Evolutionary conservation across 2,113 vertebrate species (phyloP).

Genomic region (Anhinga anhinga): DNA sequence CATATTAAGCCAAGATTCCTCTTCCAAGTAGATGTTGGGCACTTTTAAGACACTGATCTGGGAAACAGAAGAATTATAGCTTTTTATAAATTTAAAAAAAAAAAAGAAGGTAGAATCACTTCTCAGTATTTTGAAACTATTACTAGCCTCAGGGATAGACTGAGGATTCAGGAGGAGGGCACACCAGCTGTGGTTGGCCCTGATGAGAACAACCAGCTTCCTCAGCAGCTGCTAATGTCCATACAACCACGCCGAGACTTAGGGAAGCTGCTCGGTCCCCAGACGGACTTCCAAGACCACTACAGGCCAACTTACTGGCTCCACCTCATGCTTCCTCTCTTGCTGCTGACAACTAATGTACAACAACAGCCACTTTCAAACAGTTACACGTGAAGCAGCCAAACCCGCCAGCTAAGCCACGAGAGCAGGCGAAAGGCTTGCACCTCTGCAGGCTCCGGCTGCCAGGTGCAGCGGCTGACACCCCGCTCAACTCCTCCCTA

Average conservation of each 20-base stretch:
- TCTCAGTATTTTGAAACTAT: neutral
- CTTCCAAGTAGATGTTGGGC: constrained; percentile 61
- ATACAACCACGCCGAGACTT: neutral
- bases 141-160: neutral
- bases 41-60: constrained; percentile 70
- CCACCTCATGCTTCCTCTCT: neutral
- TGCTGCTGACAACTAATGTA: neutral
- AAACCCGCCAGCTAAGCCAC: neutral
- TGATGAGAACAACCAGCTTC: neutral
- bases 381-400: neutral
- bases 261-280: neutral
- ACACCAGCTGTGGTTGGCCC: neutral
- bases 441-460: neutral
- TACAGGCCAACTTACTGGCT: constrained; percentile 10
- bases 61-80: neutral
- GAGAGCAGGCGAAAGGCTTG: neutral
- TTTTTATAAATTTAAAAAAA: neutral
- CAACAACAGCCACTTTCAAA: neutral
- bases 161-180: neutral
- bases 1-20: constrained; percentile 70
- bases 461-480: neutral
- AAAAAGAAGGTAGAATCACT: neutral
- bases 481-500: neutral
- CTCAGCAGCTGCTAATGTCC: neutral
- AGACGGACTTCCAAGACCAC: neutral